Evolutionary conservation across 2,888 invertebrate species (phyloP).

Genomic region (Tolmerus cingulatus): DNA sequence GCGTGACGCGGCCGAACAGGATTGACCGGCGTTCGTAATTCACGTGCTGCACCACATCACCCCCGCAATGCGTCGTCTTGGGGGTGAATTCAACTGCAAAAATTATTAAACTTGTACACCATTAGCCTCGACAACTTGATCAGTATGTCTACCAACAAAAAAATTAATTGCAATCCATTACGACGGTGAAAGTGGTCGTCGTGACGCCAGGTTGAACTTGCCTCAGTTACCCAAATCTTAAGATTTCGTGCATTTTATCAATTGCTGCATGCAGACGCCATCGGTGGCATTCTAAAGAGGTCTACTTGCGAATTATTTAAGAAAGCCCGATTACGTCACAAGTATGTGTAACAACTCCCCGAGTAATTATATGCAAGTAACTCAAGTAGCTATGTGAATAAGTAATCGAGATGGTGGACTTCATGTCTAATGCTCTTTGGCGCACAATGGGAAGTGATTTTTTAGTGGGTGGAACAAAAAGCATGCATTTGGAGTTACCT

Average conservation of each 20-base stretch:
- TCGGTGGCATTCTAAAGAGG: constrained; percentile 11
- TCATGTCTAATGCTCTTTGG: not conserved
- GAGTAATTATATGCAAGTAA: constrained; percentile 39
- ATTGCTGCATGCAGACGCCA: not conserved
- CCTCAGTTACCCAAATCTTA: not conserved
- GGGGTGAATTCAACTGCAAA: not conserved
- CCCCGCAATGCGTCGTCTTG: not conserved
- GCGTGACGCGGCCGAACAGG: not conserved
- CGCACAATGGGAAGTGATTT: not conserved
- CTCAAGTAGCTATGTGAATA: constrained; percentile 39
- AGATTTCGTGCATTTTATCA: not conserved
- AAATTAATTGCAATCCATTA: not conserved
- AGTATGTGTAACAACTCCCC: not conserved
- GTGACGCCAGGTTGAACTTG: not conserved
- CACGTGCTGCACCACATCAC: constrained; percentile 1
- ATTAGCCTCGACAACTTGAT: not conserved
- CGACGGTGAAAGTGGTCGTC: not conserved
- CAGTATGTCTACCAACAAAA: not conserved
- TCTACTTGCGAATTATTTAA: not conserved
- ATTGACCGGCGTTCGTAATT: constrained; percentile 2
- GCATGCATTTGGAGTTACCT: not conserved
- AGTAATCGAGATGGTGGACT: not conserved
- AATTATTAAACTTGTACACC: not conserved
- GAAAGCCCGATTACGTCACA: not conserved
- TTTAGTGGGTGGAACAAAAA: not conserved